Conservation (phyloP, 2,797 vertebrate genomes). For the Tapirus indicus region DNA sequence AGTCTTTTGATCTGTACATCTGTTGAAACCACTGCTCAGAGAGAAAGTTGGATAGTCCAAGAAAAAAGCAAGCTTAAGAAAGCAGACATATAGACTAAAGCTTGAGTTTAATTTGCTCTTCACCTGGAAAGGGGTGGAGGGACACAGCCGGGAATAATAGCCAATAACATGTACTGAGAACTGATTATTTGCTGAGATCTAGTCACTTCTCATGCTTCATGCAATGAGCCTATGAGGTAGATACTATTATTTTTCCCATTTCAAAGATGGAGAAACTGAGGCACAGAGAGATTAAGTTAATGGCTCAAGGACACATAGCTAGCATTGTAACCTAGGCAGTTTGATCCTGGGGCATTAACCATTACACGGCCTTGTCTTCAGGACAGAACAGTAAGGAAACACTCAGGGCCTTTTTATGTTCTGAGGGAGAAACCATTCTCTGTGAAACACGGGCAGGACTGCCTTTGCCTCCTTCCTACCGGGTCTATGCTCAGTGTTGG, state of each 20-base stretch:
- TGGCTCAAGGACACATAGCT: not conserved
- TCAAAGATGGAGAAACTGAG: slow-evolving; percentile 40
- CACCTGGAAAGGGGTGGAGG: not conserved
- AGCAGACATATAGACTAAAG: not conserved
- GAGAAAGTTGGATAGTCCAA: slow-evolving; percentile 56
- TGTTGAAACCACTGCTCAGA: slow-evolving; percentile 43
- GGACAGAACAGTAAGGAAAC: not conserved
- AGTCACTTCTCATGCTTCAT: not conserved
- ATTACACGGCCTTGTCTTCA: not conserved
- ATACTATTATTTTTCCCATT: not conserved
- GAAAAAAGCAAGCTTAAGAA: slow-evolving; percentile 37
- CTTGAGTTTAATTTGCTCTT: slow-evolving; percentile 45
- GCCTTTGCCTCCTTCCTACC: not conserved
- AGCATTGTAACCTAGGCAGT: not conserved
- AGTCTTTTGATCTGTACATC: slow-evolving; percentile 44
- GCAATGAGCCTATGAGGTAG: not conserved
- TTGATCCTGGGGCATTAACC: not conserved
- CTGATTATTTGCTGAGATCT: not conserved
- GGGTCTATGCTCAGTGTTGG: not conserved
- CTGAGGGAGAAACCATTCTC: not conserved
- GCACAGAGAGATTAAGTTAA: not conserved
- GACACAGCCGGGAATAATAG: not conserved
- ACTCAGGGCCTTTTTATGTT: not conserved
- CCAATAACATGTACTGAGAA: not conserved
- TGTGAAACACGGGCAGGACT: not conserved